A percentile compares a stretch with the other conserved stretches of the same genome.
phyloP scores from a whole-genome alignment of 2,888 invertebrate genomes.

The Tipula helvola region DNA sequence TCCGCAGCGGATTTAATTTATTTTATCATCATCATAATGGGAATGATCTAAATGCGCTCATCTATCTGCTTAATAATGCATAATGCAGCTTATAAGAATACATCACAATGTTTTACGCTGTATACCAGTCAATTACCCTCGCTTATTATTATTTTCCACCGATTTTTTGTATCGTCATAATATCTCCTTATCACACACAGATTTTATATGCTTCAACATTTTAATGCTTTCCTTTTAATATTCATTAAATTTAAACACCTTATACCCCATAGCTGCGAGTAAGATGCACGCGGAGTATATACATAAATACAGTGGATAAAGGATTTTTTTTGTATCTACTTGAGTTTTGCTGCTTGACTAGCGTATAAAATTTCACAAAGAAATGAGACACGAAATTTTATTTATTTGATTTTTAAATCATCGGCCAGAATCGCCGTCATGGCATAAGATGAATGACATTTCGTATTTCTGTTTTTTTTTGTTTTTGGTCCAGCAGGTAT shows the following conservation, averaged over 20 bases:
- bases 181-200: background rate
- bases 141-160: background rate
- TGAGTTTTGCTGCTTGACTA: background rate
- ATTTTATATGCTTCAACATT: background rate
- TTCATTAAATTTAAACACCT: background rate
- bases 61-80: background rate
- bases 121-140: background rate
- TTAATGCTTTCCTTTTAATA: background rate
- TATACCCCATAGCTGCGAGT: background rate
- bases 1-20: background rate
- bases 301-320: background rate
- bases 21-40: background rate
- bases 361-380: background rate
- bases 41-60: background rate
- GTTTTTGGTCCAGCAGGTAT: background rate
- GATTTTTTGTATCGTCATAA: background rate
- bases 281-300: background rate
- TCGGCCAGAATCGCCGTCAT: background rate
- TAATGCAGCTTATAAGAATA: background rate
- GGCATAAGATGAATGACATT: background rate
- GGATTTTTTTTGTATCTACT: background rate
- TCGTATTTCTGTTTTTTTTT: background rate
- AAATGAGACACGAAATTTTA: background rate
- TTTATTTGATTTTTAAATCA: background rate
- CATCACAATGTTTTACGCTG: background rate